These are phyloP conservation scores for Vidua macroura DNA, from an alignment of 2,113 vertebrate genomes.

Conservation along the genomic window DNA sequence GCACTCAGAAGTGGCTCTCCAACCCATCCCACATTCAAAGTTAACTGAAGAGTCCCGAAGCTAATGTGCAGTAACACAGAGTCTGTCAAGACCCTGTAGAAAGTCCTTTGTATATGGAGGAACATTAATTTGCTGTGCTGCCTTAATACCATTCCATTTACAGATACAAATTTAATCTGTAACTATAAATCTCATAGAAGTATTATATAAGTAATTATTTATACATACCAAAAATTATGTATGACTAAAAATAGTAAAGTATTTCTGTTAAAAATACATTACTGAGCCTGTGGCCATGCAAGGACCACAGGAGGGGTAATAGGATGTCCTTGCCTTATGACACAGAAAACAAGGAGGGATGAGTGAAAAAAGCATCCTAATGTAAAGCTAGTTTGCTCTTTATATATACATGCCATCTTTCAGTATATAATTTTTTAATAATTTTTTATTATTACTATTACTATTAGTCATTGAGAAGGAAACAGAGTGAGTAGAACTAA, in stretches of 20 bases:
- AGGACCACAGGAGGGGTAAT: fast-evolving
- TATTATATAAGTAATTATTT: not conserved
- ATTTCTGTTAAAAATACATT: not conserved
- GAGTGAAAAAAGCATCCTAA: not conserved
- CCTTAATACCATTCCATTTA: not conserved
- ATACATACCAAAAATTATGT: not conserved
- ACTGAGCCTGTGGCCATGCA: not conserved
- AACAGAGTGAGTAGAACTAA: not conserved
- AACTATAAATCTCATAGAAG: not conserved
- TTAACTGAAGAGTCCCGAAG: not conserved
- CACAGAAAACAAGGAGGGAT: not conserved
- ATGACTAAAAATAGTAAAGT: not conserved
- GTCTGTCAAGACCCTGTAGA: not conserved
- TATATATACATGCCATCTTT: not conserved
- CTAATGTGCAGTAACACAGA: not conserved
- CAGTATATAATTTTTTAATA: not conserved
- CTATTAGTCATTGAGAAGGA: not conserved
- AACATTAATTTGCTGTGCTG: not conserved
- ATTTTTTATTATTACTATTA: not conserved
- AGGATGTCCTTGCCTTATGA: not conserved
- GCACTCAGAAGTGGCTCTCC: not conserved
- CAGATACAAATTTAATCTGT: not conserved
- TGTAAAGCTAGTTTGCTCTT: not conserved
- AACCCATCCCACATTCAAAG: not conserved
- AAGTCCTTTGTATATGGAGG: not conserved